Base-by-base conservation (phyloP, 2,888 invertebrate genomes). In the Epirrhoe tristata region DNA sequence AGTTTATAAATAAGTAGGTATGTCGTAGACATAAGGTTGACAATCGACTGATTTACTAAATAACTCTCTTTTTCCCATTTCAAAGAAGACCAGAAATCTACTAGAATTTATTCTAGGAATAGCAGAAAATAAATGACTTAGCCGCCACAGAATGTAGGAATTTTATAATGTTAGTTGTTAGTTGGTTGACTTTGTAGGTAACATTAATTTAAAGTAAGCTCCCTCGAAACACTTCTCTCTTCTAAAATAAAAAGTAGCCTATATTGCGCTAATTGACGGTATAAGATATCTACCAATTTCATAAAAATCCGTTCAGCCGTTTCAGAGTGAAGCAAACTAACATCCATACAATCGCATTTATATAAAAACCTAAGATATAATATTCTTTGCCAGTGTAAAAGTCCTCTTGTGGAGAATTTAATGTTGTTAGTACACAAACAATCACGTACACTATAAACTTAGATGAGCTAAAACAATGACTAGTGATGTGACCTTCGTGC, bases 31-130 rank as follows among this genome's bases (percentile, higher is more conserved):
- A 43, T 14, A 16, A n/a, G 52, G n/a, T 52, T 52, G 12, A 52
- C 31, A 32, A 24, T 24, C 24, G 12, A 52, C 12, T n/a, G 31
- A 12, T 7, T 58, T 39, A 52, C n/a, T 24, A 58, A 51, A 32
- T 6, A 48, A 65, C 64, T 65, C 59, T 64, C 54, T 36, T 51
- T 64, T 54, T 39, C 39, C 53, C 31, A 31, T 53, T 59, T 65
- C 59, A 36, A 50, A 50, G 64, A 58, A 58, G 32, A 34, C 36
- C 52, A 46, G 14, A 24, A 31, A 4, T 50, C 43, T 46, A 43
- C 32, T 36, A 54, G 63, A 64, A 53, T 14, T 16, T 3, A 31
- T 59, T 65, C 59, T 59, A 48, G 54, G 59, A 65, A 65, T n/a
- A 34, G 12, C 16, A 46, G 46, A 12, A 54, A 34, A 51, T n/a